Conservation (phyloP, 2,113 vertebrate genomes). For the Numenius arquata region DNA sequence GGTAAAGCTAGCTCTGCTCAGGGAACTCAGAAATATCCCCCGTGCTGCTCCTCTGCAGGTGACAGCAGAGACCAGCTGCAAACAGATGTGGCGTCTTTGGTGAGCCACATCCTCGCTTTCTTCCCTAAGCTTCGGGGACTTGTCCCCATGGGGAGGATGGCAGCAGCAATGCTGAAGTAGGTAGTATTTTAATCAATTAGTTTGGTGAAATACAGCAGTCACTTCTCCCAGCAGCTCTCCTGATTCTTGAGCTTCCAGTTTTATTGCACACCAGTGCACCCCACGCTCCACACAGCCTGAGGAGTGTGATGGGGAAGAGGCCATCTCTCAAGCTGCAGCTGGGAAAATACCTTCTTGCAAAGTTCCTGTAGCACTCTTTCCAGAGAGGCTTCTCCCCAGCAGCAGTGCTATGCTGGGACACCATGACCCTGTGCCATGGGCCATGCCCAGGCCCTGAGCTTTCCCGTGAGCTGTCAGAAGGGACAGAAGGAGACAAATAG, state of each 20-base stretch:
- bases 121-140: not conserved
- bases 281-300: rapidly evolving
- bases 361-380: not conserved
- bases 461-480: not conserved
- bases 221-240: not conserved
- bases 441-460: not conserved
- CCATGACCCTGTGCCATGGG: rapidly evolving
- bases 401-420: not conserved
- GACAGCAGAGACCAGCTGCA: not conserved
- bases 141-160: not conserved
- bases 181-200: not conserved
- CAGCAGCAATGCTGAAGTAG: not conserved
- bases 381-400: not conserved
- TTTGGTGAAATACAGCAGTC: not conserved
- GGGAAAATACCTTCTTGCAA: not conserved
- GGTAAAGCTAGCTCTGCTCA: not conserved
- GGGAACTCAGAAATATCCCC: not conserved
- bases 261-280: not conserved
- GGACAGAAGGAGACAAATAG: not conserved
- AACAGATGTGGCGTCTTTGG: not conserved
- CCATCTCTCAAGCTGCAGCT: not conserved
- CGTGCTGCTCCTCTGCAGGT: not conserved
- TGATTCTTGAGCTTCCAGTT: not conserved
- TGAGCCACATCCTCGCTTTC: not conserved
- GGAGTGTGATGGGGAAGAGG: not conserved